Base-by-base conservation (phyloP, 2,888 invertebrate genomes). In the Drosophila nr. fundita region DNA sequence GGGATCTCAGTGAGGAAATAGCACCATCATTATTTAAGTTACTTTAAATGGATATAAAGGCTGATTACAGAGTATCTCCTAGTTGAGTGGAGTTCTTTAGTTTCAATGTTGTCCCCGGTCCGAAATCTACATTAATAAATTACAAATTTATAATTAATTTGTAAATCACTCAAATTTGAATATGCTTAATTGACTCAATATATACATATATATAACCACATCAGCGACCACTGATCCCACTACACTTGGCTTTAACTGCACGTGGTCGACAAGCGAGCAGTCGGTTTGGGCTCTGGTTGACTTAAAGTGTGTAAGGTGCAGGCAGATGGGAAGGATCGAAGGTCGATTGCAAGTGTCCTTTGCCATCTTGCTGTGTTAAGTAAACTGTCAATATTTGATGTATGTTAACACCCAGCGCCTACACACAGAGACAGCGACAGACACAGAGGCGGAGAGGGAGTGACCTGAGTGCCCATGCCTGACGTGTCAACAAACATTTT, bases 321-420 rank as follows among this genome's bases (percentile, higher is more conserved):
- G 45, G 42, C 24, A 45, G 54, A 50, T 30, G 42, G 30, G n/a
- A 52, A 24, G 58, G 34, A 66, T 63, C 34, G 30, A 40, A 67
- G 74, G 66, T 79, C 66, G 72, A 83, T 80, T 73, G 83, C 72
- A 69, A 76, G 76, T 82, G 68, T 72, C 68, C 49, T 69, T 60
- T 64, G 64, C 40, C 34, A 61, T 38, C 48, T 54, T 36, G 45
- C 85, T 73, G 85, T 73, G 82, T 74, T 85, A 87, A 90, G 91
- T 82, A 90, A 87, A 87, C 91, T 90, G 87, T 87, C 87, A 87
- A 90, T 87, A 87, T 87, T 87, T 87, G 87, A 89, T 90, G 89
- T 87, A 78, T 87, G 91, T 87, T 87, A 90, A 87, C 87, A 90
- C 87, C 88, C 83, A 82, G 71, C 15, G 52, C 80, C 72, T 68